Evolutionary conservation across 2,797 vertebrate genomes (phyloP).

Genomic region (Meriones psammophilus): DNA sequence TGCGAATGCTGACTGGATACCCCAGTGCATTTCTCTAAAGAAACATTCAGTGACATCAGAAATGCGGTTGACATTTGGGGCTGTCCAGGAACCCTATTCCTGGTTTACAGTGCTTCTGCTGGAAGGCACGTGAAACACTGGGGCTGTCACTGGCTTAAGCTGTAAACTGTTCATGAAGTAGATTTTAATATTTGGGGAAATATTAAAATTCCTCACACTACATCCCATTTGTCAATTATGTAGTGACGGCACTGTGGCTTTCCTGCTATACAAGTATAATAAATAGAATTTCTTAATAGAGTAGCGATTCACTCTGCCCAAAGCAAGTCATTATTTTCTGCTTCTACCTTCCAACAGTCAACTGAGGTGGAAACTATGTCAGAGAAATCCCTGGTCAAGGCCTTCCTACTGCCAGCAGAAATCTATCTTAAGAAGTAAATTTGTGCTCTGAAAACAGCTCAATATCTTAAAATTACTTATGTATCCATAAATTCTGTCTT

Average conservation of each 20-base stretch:
- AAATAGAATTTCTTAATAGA: not conserved
- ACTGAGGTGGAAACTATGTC: not conserved
- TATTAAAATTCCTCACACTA: not conserved
- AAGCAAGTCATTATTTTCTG: conserved; percentile 14
- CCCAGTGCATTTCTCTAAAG: not conserved
- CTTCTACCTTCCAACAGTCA: conserved; percentile 26
- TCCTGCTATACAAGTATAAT: conserved; percentile 2
- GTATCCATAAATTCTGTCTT: not conserved
- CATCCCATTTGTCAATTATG: not conserved
- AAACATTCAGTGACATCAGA: not conserved
- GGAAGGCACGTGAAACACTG: not conserved
- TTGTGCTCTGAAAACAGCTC: not conserved
- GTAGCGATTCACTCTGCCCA: not conserved
- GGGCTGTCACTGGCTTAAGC: not conserved
- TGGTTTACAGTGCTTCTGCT: not conserved
- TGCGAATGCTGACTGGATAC: not conserved
- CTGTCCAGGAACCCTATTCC: not conserved
- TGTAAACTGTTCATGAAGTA: not conserved
- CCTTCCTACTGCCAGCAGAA: not conserved
- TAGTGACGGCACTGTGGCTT: not conserved
- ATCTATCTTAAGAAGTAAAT: conserved; percentile 17
- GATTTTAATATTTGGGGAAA: not conserved
- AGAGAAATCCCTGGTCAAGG: not conserved
- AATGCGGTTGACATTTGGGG: not conserved
- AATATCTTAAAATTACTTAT: not conserved